These are phyloP conservation scores for Chloroceryle aenea DNA, from an alignment of 2,113 vertebrate genomes.

Conservation along the genomic window DNA sequence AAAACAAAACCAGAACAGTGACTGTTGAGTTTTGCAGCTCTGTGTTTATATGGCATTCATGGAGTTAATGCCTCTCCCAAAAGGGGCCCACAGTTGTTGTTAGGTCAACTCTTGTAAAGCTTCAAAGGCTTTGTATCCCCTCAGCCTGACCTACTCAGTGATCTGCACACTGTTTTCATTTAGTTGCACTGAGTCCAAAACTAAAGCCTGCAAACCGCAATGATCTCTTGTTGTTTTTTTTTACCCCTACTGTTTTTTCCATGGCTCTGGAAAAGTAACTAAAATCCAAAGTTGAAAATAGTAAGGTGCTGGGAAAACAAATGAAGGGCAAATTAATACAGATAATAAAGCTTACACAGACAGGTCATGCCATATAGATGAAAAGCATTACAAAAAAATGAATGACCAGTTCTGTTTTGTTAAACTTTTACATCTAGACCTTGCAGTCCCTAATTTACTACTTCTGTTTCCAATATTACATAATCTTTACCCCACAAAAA, in stretches of 20 bases:
- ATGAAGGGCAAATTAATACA: not conserved
- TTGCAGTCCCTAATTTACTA: not conserved
- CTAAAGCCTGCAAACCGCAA: slow-evolving; percentile 77
- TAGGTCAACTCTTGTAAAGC: slow-evolving; percentile 88
- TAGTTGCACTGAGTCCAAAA: slow-evolving; percentile 73
- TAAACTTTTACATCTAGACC: not conserved
- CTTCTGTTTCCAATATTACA: not conserved
- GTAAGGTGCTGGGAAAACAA: slow-evolving; percentile 13
- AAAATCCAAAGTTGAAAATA: slow-evolving; percentile 54
- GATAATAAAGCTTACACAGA: not conserved
- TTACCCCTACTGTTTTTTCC: slow-evolving; percentile 64
- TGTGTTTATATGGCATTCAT: slow-evolving; percentile 67
- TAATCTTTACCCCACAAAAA: not conserved
- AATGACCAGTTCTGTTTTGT: not conserved
- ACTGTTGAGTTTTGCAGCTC: not conserved
- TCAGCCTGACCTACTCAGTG: slow-evolving; percentile 78
- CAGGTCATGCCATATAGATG: not conserved
- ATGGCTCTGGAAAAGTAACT: slow-evolving; percentile 66
- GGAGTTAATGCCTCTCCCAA: slow-evolving; percentile 75
- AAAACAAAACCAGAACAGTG: not conserved
- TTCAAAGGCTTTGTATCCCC: slow-evolving; percentile 86
- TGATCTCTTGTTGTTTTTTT: slow-evolving; percentile 28
- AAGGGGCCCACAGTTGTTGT: slow-evolving; percentile 84
- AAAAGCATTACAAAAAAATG: not conserved
- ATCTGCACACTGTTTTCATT: slow-evolving; percentile 81